These are phyloP conservation scores for Sternarchorhynchus goeldii DNA, from an alignment of 2,797 vertebrate species.

Conservation along the genomic window DNA sequence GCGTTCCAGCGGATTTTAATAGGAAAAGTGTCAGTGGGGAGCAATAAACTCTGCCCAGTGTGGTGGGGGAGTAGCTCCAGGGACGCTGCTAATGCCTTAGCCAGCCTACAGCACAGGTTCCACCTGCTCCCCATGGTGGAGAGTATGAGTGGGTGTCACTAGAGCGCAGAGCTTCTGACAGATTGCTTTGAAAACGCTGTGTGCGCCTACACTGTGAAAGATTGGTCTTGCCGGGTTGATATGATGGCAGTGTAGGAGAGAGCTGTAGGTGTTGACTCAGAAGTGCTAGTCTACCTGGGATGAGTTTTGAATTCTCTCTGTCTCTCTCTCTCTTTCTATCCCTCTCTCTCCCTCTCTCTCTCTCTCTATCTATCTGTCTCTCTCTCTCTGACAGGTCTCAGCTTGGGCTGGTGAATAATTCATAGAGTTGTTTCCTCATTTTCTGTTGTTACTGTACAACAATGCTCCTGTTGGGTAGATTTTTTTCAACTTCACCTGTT, in stretches of 20 bases:
- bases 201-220: conserved; percentile 50
- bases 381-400: conserved; percentile 34
- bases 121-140: conserved; percentile 30
- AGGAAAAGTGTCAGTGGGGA: too few species aligned
- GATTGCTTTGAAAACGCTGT: conserved; percentile 51
- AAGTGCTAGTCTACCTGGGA: conserved; percentile 37
- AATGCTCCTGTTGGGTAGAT: background rate
- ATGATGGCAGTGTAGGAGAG: conserved; percentile 46
- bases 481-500: background rate
- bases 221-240: conserved; percentile 38
- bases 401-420: conserved; percentile 38
- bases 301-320: conserved; percentile 35
- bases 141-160: conserved; percentile 43
- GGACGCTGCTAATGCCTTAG: conserved; percentile 36
- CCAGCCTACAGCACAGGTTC: conserved; percentile 30
- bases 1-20: too few species aligned
- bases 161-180: conserved; percentile 53
- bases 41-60: conserved; percentile 42
- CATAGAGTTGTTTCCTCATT: conserved; percentile 27
- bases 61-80: conserved; percentile 31
- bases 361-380: background rate
- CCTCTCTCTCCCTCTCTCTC: background rate
- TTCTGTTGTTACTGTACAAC: conserved; percentile 20
- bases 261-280: conserved; percentile 41
- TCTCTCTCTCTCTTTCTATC: background rate